These are phyloP conservation scores for Tolmerus cingulatus DNA, from an alignment of 2,888 invertebrate genomes.

Conservation along the genomic window DNA sequence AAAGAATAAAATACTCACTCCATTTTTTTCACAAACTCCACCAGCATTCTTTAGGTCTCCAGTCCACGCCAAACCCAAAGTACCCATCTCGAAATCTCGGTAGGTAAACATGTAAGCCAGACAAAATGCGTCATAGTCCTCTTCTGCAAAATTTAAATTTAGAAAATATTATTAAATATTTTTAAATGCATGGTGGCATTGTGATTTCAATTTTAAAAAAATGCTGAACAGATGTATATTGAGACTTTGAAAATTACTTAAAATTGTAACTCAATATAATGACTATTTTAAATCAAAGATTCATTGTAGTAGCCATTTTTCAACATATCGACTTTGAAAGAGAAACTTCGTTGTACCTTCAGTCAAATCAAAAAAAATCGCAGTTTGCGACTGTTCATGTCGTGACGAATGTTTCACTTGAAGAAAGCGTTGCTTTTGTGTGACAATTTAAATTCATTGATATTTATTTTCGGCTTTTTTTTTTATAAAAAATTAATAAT, in stretches of 20 bases:
- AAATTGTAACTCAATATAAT: too few relatives aligned
- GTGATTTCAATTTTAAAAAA: too few relatives aligned
- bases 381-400: background rate
- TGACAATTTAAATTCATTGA: background rate
- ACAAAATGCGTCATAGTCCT: constrained; percentile 98
- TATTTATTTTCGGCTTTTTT: background rate
- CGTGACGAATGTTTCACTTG: background rate
- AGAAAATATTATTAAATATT: background rate
- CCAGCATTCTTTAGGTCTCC: constrained; percentile 95
- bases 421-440: background rate
- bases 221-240: too few relatives aligned
- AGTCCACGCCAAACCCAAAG: constrained; percentile 97
- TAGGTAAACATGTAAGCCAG: constrained; percentile 99
- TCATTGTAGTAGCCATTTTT: background rate
- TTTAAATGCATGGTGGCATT: too few relatives aligned
- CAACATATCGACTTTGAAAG: background rate
- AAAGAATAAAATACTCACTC: constrained; percentile 70
- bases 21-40: constrained; percentile 97
- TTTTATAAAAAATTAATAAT: background rate
- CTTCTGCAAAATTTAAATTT: constrained; percentile 70
- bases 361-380: background rate
- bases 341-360: background rate
- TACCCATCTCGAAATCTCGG: constrained; percentile 94
- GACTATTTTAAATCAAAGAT: background rate
- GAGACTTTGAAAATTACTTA: too few relatives aligned